Percentiles rank a stretch among this genome's conserved stretches.
Evolutionary conservation across 2,888 invertebrate species (phyloP).

Genomic region (Mesoligia furuncula): DNA sequence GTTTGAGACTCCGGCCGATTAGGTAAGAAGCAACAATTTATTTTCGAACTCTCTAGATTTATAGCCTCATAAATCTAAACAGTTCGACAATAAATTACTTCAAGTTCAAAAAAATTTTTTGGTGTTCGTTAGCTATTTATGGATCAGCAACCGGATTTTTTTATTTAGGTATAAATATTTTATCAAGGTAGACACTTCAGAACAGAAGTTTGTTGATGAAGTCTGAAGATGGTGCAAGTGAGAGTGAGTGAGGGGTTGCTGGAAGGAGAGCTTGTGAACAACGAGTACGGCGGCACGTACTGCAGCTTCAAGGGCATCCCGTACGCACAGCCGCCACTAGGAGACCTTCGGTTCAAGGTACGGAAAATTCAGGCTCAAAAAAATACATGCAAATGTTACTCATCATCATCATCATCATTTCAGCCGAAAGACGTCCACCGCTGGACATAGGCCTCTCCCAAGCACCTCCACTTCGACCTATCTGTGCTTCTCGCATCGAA

Average conservation of each 20-base stretch:
- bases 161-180: conserved; percentile 15
- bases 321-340: conserved; percentile 80
- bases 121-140: conserved; percentile 19
- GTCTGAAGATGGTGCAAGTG: conserved; percentile 67
- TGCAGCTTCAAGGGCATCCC: conserved; percentile 83
- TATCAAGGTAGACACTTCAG: conserved; percentile 5
- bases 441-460: too few relatives aligned
- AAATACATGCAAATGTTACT: background rate
- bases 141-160: background rate
- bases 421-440: too few relatives aligned
- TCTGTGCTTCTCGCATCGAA: too few relatives aligned
- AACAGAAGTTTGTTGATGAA: background rate
- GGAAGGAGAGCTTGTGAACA: conserved; percentile 74
- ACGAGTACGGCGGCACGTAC: conserved; percentile 72
- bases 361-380: background rate
- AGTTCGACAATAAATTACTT: conserved; percentile 7
- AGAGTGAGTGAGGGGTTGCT: conserved; percentile 73
- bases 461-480: too few relatives aligned
- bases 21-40: background rate
- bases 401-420: too few relatives aligned
- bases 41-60: too few relatives aligned
- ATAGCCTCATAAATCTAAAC: conserved; percentile 23
- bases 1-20: background rate
- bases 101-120: background rate
- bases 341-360: conserved; percentile 80